A percentile compares a stretch with the other conserved stretches of the same genome.
phyloP scores from a whole-genome alignment of 1,140 invertebrate genomes.

The Trissolcus basalis region DNA sequence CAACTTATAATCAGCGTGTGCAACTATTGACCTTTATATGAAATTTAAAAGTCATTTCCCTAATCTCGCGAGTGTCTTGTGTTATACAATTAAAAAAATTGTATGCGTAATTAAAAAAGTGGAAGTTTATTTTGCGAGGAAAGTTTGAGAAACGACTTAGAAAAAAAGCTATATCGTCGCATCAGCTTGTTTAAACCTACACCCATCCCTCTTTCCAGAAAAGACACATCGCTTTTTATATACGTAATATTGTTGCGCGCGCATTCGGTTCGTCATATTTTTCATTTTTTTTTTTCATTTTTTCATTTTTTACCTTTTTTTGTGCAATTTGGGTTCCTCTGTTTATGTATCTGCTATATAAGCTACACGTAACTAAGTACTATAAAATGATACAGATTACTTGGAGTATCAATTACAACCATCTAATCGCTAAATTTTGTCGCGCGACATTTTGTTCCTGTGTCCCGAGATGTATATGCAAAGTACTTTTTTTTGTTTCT shows the following conservation, averaged over 20 bases:
- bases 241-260: background rate
- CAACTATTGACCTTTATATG: no score
- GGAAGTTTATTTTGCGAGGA: slow-evolving; percentile 39
- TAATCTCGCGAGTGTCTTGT: slow-evolving; percentile 20
- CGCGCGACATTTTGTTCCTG: slow-evolving; percentile 40
- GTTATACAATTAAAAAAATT: slow-evolving; percentile 42
- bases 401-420: slow-evolving; percentile 37
- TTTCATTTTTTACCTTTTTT: slow-evolving; percentile 36
- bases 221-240: slow-evolving; percentile 49
- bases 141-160: slow-evolving; percentile 15
- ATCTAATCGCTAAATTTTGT: slow-evolving; percentile 42
- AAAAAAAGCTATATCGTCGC: slow-evolving; percentile 6
- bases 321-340: slow-evolving; percentile 44
- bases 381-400: slow-evolving; percentile 35
- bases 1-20: no score
- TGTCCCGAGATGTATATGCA: slow-evolving; percentile 8
- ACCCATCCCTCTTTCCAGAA: slow-evolving; percentile 25
- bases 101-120: slow-evolving; percentile 33
- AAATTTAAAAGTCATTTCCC: slow-evolving; percentile 7
- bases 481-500: slow-evolving; percentile 12
- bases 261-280: slow-evolving; percentile 14
- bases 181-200: background rate
- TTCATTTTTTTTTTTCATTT: no score
- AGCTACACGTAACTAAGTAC: slow-evolving; percentile 26
- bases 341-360: slow-evolving; percentile 18